Percentiles rank a stretch among this genome's conserved stretches.
phyloP scores from a whole-genome alignment of 1,140 invertebrate species.

The Anastatus disparis region DNA sequence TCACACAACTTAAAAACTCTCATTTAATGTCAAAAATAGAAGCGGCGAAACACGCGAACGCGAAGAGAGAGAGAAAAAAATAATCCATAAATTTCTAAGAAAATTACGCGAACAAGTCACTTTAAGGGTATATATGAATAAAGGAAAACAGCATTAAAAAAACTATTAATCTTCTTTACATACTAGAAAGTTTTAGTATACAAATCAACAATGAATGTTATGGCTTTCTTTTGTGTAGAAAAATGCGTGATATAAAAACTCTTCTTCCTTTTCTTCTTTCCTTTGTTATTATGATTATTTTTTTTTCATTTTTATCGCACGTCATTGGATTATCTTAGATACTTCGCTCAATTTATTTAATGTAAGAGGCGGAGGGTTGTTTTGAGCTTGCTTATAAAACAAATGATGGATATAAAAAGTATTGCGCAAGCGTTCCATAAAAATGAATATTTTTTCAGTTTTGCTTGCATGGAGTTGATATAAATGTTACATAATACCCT shows the following conservation, averaged over 20 bases:
- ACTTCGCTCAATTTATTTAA: neutral
- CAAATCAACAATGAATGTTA: constrained; percentile 25
- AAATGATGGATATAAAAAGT: too few species aligned
- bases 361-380: too few species aligned
- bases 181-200: neutral
- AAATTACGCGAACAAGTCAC: constrained; percentile 5
- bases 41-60: neutral
- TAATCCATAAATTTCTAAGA: constrained; percentile 23
- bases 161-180: constrained; percentile 38
- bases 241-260: too few species aligned
- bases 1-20: neutral
- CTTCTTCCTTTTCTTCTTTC: too few species aligned
- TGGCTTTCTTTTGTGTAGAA: neutral
- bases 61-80: too few species aligned
- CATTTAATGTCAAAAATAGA: neutral
- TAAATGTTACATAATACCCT: too few species aligned
- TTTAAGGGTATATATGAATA: too few species aligned
- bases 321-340: constrained; percentile 14
- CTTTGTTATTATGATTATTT: too few species aligned
- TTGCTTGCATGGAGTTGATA: too few species aligned
- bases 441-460: too few species aligned
- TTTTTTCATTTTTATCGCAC: neutral
- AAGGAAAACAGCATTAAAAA: constrained; percentile 8
- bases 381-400: too few species aligned
- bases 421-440: too few species aligned